Base-by-base conservation (phyloP, 2,888 invertebrate genomes). In the Drosophila dives region DNA sequence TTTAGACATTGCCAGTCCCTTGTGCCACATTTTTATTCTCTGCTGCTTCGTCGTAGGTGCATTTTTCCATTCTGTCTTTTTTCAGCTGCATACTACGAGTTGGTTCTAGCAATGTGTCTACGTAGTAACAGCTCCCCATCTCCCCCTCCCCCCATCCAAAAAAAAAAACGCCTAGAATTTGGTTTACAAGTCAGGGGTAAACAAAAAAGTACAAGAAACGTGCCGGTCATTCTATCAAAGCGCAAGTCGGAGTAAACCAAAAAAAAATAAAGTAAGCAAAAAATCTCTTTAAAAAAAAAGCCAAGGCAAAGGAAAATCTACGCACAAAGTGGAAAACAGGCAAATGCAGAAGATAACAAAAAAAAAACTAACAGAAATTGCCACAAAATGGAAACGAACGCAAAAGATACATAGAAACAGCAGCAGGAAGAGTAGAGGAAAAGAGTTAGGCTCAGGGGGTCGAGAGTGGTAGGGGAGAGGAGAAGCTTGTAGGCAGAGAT, bases 281-380 rank as follows among this genome's bases (percentile, higher is more conserved):
- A 67, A 64, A 49, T 54, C 15, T n/a, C 29, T 4, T 36, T 29
- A 45, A 63, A 79, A 64, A 68, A 69, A 75, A 48, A 49, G 48
- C 33, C 58, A 66, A 69, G 60, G 63, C 69, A 80, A 75, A 70
- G 64, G 66, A 75, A 81, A 81, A 86, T 75, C 79, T 78, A 89
- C 87, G 79, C 89, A 89, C 87, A 89, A 89, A 89, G 83, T 81
- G 81, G 74, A 64, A 88, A 89, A 81, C 84, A 72, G 58, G 53
- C 29, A 50, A 49, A 48, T 32, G 23, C 12, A 53, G 71, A 58
- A 33, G 26, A 59, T 32, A 49, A 50, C 51, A 64, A 54, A 17
- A 40, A 68, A 33, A 66, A 50, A 34, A 40, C 34, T 56, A 60
- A 60, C 65, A 34, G 58, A 64, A 67, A 50, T 55, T 51, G 72